Evolutionary conservation across 2,888 invertebrate genomes (phyloP).

Genomic region (Trichopria drosophilae): DNA sequence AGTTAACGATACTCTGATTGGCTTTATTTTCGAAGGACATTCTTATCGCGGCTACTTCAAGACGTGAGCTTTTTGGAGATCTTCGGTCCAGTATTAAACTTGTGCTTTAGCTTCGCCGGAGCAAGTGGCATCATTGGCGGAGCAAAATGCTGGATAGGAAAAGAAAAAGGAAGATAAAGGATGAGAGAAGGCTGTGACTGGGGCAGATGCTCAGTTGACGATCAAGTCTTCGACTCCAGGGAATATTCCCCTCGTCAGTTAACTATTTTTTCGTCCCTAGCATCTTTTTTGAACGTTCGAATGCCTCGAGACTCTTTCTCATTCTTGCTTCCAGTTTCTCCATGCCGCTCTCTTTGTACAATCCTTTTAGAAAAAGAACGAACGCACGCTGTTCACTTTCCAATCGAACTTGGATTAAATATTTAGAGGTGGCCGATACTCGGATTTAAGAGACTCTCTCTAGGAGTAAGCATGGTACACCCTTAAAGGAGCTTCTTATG

Average conservation of each 20-base stretch:
- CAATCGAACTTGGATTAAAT: constrained; percentile 57
- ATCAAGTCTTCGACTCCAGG: constrained; percentile 47
- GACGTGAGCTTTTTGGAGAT: too few species aligned
- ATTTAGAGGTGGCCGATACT: constrained; percentile 50
- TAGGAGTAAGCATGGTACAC: constrained; percentile 36
- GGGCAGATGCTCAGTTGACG: constrained; percentile 52
- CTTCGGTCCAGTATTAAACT: too few species aligned
- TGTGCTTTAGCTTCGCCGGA: too few species aligned
- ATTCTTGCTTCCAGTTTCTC: constrained; percentile 12
- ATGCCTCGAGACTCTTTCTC: constrained; percentile 19
- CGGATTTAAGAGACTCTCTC: constrained; percentile 45
- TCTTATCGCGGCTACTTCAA: too few species aligned
- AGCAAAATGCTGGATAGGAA: too few species aligned
- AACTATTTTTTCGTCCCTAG: constrained; percentile 22
- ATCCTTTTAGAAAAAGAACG: constrained; percentile 31
- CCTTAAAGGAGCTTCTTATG: constrained; percentile 44
- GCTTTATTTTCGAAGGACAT: constrained; percentile 46
- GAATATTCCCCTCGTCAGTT: constrained; percentile 42
- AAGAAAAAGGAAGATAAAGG: constrained; percentile 33
- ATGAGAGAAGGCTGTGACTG: constrained; percentile 38
- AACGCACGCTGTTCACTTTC: constrained; percentile 43
- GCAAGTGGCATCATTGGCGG: too few species aligned
- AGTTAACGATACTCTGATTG: constrained; percentile 47
- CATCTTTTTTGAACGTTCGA: constrained; percentile 29
- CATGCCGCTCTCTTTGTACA: neutral